Evolutionary conservation across 1,140 invertebrate species (phyloP).

Genomic region (Euwallacea similis): DNA sequence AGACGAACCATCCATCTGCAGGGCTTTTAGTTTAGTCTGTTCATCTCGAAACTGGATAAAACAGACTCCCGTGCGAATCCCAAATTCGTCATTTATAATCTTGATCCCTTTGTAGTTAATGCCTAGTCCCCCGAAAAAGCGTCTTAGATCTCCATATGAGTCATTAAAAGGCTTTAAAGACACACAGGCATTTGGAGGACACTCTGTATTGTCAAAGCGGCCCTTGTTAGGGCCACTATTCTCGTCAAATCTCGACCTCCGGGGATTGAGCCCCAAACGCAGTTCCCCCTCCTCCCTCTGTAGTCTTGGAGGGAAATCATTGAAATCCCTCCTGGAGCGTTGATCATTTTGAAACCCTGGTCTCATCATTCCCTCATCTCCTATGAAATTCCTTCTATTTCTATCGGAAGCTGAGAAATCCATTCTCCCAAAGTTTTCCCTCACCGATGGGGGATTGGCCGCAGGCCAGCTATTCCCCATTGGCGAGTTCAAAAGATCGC

Average conservation of each 20-base stretch:
- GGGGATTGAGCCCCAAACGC: too few species aligned
- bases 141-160: conserved; percentile 76
- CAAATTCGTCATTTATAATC: conserved; percentile 77
- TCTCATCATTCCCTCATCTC: too few species aligned
- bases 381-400: too few species aligned
- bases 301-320: too few species aligned
- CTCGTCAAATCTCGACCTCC: neutral
- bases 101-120: conserved; percentile 84
- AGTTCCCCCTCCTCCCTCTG: too few species aligned
- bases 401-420: too few species aligned
- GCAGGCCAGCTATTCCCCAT: conserved; percentile 31
- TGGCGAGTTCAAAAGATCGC: neutral
- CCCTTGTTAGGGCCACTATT: neutral
- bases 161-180: conserved; percentile 61
- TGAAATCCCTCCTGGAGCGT: too few species aligned
- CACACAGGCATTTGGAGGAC: conserved; percentile 61
- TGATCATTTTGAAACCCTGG: too few species aligned
- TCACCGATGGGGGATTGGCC: conserved; percentile 18
- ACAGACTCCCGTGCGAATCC: conserved; percentile 76
- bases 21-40: conserved; percentile 69
- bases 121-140: conserved; percentile 76
- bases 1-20: conserved; percentile 62
- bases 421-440: neutral
- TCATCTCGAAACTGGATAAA: conserved; percentile 74
- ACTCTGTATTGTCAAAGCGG: conserved; percentile 21